Base-by-base conservation (phyloP, 2,888 invertebrate species). In the Lymantria monacha region DNA sequence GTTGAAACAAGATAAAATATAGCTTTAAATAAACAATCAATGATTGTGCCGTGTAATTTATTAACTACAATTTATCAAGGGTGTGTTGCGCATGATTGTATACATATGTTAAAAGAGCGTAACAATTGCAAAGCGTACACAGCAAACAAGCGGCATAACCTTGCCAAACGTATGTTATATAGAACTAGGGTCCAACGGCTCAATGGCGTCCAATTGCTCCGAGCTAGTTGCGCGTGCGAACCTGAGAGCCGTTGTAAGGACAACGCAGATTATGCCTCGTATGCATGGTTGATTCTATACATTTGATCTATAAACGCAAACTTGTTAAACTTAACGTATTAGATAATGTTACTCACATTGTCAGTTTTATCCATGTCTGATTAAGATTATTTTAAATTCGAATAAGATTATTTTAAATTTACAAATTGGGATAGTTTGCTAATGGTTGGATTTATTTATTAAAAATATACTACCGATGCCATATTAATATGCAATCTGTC, bases 201-300 rank as follows among this genome's bases (percentile, higher is more conserved):
- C 83, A 87, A 87, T 87, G 83, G 76, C 83, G 72, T 69, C 85
- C 89, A 90, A 90, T 90, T 90, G 89, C 81, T 79, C 76, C 76
- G 83, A 85, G 81, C 85, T 87, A 87, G 83, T 83, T 86, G 81
- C 74, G 81, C 81, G 80, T 83, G 85, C 85, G 82, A 87, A 86
- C 81, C 83, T 82, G 76, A 76, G 73, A 67, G 69, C 70, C 63
- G 61, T 69, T 70, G 73, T 77, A 81, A 81, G 79, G 79, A 78
- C 79, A 66, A 61, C 74, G 71, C 70, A 72, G 69, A 49, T 55
- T 56, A 63, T 49, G 73, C 63, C n/a, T 62, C 65, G 49, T 61
- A 65, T 64, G 66, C 70, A 72, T 69, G 65, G 56, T 48, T 63
- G 63, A 59, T 42, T 63, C 7, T 5, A 56, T 58, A 69, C 55